These are phyloP conservation scores for Ditylenchus dipsaci DNA, from an alignment of 1,140 invertebrate species.

Conservation along the genomic window DNA sequence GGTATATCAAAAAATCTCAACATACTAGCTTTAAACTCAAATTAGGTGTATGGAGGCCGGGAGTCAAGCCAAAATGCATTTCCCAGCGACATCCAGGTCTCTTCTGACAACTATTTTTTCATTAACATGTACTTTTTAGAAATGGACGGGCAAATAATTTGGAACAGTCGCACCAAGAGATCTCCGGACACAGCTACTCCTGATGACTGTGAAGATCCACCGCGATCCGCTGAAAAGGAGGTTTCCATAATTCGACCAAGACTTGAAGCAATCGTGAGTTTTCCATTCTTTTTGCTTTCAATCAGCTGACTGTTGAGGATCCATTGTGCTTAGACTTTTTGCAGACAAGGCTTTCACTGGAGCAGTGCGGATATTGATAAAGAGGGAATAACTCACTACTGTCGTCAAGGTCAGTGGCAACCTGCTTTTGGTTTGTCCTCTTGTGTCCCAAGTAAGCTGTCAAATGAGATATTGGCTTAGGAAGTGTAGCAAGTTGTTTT, in stretches of 20 bases:
- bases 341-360: constrained; percentile 16
- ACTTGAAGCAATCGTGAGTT: constrained; percentile 19
- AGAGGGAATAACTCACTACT: constrained; percentile 3
- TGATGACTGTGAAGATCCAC: background rate
- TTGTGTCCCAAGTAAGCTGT: constrained; percentile 25
- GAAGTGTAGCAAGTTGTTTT: background rate
- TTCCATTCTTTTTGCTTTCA: background rate
- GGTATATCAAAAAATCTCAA: background rate
- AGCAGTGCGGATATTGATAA: constrained; percentile 6
- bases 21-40: background rate
- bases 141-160: constrained; percentile 43
- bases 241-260: constrained; percentile 1
- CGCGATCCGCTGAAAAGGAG: background rate
- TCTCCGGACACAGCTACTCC: background rate
- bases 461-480: background rate
- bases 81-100: constrained; percentile 40
- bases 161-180: constrained; percentile 28
- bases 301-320: background rate
- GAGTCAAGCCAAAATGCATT: constrained; percentile 43
- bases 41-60: constrained; percentile 36
- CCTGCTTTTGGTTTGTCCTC: constrained; percentile 3
- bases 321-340: constrained; percentile 18
- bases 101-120: no score
- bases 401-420: constrained; percentile 19
- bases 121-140: no score